A percentile compares a stretch with the other conserved stretches of the same genome.
These are phyloP conservation scores for Ectemnius continuus DNA, from an alignment of 2,888 invertebrate species.

Conservation along the genomic window DNA sequence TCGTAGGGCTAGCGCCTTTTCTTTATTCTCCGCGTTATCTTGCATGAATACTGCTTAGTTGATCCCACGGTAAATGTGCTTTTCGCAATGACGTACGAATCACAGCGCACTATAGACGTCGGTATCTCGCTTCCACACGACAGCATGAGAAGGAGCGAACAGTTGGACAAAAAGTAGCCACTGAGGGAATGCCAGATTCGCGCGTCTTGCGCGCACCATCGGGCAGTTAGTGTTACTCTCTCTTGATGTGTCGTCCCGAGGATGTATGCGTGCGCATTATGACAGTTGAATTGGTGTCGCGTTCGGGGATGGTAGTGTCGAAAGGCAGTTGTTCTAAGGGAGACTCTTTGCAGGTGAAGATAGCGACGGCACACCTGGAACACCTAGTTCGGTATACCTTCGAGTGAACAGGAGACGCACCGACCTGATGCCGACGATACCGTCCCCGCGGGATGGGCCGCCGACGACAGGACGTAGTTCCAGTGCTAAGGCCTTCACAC, in stretches of 20 bases:
- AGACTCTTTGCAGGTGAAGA: constrained; percentile 74
- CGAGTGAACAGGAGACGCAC: constrained; percentile 92
- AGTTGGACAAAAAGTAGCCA: constrained; percentile 5
- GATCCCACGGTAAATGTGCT: too few relatives aligned
- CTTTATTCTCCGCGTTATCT: constrained; percentile 23
- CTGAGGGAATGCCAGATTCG: constrained; percentile 13
- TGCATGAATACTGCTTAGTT: neutral
- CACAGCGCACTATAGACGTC: neutral
- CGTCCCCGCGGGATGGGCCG: constrained; percentile 83
- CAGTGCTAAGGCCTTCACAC: constrained; percentile 76
- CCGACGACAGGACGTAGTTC: constrained; percentile 70
- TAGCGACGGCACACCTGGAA: constrained; percentile 70
- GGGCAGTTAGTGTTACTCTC: constrained; percentile 6
- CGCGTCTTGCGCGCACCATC: constrained; percentile 24
- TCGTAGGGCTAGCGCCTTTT: constrained; percentile 24
- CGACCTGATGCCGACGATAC: constrained; percentile 94
- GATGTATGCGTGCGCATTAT: constrained; percentile 3
- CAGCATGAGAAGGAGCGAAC: constrained; percentile 34
- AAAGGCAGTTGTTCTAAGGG: constrained; percentile 60
- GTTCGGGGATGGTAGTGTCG: neutral
- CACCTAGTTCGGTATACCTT: constrained; percentile 83
- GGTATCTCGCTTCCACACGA: constrained; percentile 7
- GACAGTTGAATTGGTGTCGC: neutral
- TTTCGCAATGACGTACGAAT: too few relatives aligned
- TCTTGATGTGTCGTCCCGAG: constrained; percentile 9